Conservation (phyloP, 2,888 invertebrate species). For the Chirona hameri region DNA sequence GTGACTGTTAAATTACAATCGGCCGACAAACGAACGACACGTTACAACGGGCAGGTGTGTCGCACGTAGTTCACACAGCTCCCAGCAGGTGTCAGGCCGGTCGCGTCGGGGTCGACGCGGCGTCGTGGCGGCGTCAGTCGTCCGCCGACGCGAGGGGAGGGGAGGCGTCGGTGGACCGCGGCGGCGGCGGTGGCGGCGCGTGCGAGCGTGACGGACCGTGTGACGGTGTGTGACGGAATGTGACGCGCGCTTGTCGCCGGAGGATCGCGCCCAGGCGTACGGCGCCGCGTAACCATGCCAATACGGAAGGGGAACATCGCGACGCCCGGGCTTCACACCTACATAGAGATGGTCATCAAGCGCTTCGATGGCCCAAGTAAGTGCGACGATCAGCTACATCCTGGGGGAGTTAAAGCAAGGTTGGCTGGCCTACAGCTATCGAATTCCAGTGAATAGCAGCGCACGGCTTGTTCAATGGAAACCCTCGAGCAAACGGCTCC, state of each 20-base stretch:
- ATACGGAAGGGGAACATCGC: conserved; percentile 11
- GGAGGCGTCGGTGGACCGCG: background rate
- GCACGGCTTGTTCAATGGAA: too few relatives aligned
- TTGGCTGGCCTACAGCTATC: too few relatives aligned
- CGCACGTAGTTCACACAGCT: background rate
- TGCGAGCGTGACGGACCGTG: background rate
- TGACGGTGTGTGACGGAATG: background rate
- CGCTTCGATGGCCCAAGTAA: conserved; percentile 24
- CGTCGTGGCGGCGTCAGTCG: background rate
- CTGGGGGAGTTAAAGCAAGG: too few relatives aligned
- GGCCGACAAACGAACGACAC: background rate
- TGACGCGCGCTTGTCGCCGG: background rate
- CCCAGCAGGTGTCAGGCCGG: background rate
- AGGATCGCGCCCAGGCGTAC: background rate
- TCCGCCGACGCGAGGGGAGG: background rate
- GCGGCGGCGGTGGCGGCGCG: background rate
- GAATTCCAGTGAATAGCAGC: too few relatives aligned
- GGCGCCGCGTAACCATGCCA: background rate
- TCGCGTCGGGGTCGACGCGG: background rate
- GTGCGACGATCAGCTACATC: background rate
- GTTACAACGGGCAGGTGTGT: background rate
- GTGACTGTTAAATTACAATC: too few relatives aligned
- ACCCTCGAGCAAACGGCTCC: too few relatives aligned
- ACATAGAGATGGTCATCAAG: conserved; percentile 28
- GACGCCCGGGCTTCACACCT: conserved; percentile 2